Conservation (phyloP, 2,888 invertebrate species). For the Cyaniris semiargus region DNA sequence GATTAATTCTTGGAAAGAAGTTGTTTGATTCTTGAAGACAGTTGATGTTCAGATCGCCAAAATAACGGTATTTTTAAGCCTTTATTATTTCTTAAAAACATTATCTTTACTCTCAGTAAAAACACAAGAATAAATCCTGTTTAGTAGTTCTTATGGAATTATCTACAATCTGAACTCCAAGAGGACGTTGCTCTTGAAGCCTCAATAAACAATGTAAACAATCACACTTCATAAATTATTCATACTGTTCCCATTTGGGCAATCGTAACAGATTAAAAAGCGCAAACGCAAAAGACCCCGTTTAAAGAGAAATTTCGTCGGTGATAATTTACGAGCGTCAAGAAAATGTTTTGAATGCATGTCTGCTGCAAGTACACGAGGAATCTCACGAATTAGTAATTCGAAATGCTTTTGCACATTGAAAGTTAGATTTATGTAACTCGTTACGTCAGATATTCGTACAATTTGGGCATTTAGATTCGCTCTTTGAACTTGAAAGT, state of each 20-base stretch:
- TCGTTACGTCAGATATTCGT: neutral
- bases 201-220: constrained; percentile 1
- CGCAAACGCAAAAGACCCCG: constrained; percentile 19
- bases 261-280: constrained; percentile 17
- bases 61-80: neutral
- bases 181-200: constrained; percentile 4
- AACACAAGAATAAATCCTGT: neutral
- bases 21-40: neutral
- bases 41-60: neutral
- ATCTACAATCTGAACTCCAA: neutral
- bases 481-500: neutral
- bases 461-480: constrained; percentile 14
- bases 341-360: constrained; percentile 19
- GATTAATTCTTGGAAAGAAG: too few relatives aligned
- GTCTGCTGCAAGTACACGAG: neutral
- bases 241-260: constrained; percentile 1
- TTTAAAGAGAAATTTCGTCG: constrained; percentile 1
- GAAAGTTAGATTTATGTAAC: constrained; percentile 28
- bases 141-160: constrained; percentile 11
- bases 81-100: constrained; percentile 4
- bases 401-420: constrained; percentile 23
- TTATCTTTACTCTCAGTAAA: neutral
- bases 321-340: neutral
- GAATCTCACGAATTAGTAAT: constrained; percentile 24
- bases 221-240: constrained; percentile 2